Base-by-base conservation (phyloP, 2,797 vertebrate genomes). In the Pagetopsis macropterus region DNA sequence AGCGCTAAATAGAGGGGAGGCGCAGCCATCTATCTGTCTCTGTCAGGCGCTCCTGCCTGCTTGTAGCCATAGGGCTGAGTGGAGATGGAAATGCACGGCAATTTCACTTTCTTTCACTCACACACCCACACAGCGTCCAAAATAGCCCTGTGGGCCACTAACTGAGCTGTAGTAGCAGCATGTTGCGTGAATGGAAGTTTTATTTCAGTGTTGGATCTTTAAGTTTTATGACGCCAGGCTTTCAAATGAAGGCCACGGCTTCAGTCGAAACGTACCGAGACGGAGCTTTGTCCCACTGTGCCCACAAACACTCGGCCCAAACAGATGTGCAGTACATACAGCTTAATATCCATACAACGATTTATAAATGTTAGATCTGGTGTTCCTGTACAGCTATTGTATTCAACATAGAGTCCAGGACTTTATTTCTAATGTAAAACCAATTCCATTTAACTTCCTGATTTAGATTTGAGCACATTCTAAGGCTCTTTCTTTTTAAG, bases 1-100 rank as follows among this genome's bases (percentile, higher is more conserved):
- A 82, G 79, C 65, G 56, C 87, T 89, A 89, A 89, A 89, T 82
- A 83, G 87, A 88, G 78, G 76, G 80, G 72, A 84, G 78, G 84
- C 75, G 46, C 66, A 65, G 66, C 80, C 75, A 89, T 90, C 87
- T 86, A 88, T 90, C 85, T 87, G 83, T 88, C 86, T 83, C 63
- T 82, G 84, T 86, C 79, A 60, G 74, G 19, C 69, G 65, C 17
- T 57, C 70, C 49, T 27, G 37, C 66, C 61, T 15, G 40, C 57
- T 66, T 62, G 69, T 70, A 17, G 50, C 79, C 64, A 65, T 21
- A 14, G 63, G 65, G 72, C 66, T 46, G 75, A 81, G 45, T 73
- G n/a, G 9, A 75, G 70, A 68, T 71, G 49, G 64, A 73, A 78
- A 75, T 17, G 31, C 51, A 11, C 55, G 12, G 4, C 70, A 65